phyloP scores from a whole-genome alignment of 1,140 invertebrate species.

The Varroa destructor region DNA sequence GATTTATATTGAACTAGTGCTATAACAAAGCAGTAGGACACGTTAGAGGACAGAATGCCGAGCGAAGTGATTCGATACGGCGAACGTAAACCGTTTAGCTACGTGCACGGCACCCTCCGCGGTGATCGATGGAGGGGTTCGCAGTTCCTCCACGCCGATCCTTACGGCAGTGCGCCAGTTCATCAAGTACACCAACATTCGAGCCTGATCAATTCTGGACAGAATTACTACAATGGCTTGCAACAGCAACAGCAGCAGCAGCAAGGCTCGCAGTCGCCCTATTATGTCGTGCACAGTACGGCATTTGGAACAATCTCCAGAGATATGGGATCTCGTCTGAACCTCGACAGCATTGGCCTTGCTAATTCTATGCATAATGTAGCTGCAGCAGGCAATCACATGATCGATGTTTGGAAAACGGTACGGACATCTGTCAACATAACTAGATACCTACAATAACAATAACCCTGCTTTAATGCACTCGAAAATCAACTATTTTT shows the following conservation, averaged over 20 bases:
- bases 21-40: too few species aligned
- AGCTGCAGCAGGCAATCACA: slow-evolving; percentile 10
- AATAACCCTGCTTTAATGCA: too few species aligned
- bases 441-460: background rate
- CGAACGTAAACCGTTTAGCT: slow-evolving; percentile 20
- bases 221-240: too few species aligned
- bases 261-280: background rate
- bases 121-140: slow-evolving; percentile 27
- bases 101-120: slow-evolving; percentile 16
- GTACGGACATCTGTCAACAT: background rate
- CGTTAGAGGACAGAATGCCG: background rate
- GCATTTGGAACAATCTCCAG: slow-evolving; percentile 21
- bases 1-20: too few species aligned
- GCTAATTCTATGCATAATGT: slow-evolving; percentile 16
- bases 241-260: too few species aligned
- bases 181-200: background rate
- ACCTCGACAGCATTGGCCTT: slow-evolving; percentile 16
- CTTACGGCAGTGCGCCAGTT: background rate
- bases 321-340: slow-evolving; percentile 11
- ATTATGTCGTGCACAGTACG: slow-evolving; percentile 15
- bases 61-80: slow-evolving; percentile 27
- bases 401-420: slow-evolving; percentile 24
- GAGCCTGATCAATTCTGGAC: too few species aligned
- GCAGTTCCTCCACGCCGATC: slow-evolving; percentile 19
- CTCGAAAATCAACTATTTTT: too few species aligned